Evolutionary conservation across 2,888 invertebrate species (phyloP).

Genomic region (Elgonia sp.): DNA sequence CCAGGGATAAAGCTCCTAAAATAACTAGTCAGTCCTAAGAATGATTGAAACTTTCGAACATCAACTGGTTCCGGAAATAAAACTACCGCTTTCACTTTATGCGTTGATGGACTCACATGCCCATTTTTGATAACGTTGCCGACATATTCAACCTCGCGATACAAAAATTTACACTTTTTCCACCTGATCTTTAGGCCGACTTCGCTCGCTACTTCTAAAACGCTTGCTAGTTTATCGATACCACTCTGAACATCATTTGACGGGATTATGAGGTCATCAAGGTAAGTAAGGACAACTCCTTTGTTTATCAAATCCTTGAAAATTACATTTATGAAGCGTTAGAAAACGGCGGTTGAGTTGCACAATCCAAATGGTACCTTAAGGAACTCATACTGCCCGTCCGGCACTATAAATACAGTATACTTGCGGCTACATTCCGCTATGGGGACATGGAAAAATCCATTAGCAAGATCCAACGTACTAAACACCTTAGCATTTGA

Average conservation of each 20-base stretch:
- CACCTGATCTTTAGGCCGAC: neutral
- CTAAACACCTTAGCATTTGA: neutral
- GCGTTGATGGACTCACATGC: neutral
- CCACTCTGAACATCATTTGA: conserved; percentile 3
- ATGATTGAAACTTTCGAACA: conserved; percentile 2
- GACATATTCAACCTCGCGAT: conserved; percentile 84
- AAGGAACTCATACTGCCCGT: neutral
- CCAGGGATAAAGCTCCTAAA: neutral
- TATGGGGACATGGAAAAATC: neutral
- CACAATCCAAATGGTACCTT: neutral
- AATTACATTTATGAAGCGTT: neutral
- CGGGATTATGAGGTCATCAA: conserved; percentile 14
- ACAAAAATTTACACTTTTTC: conserved; percentile 67
- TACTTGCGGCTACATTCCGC: neutral
- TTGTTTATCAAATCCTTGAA: neutral
- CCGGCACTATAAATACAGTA: neutral
- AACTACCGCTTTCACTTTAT: neutral
- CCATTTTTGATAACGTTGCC: neutral
- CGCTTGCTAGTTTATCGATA: neutral
- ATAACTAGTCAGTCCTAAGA: neutral
- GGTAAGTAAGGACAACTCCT: neutral
- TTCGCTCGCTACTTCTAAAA: neutral
- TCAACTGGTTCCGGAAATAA: neutral
- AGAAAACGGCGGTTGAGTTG: neutral
- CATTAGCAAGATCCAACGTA: neutral